Percentiles rank a stretch among this genome's conserved stretches.
phyloP scores from a whole-genome alignment of 2,888 invertebrate species.

The Thyatira batis region DNA sequence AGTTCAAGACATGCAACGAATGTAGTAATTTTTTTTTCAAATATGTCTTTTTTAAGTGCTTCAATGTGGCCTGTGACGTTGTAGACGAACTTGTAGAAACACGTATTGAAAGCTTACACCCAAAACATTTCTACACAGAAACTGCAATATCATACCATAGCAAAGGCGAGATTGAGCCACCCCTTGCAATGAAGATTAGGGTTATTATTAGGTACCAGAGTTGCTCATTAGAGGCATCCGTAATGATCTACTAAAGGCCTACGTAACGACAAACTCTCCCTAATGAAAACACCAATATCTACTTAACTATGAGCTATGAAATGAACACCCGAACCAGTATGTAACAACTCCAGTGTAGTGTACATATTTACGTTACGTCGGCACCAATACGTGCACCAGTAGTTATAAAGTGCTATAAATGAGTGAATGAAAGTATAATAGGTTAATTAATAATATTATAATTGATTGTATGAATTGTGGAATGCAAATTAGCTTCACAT shows the following conservation, averaged over 20 bases:
- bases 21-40: no score
- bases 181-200: constrained; percentile 24
- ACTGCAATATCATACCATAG: not conserved
- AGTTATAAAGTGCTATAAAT: not conserved
- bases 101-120: not conserved
- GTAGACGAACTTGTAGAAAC: no score
- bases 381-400: not conserved
- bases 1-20: no score
- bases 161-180: not conserved
- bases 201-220: constrained; percentile 45
- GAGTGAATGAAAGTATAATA: constrained; percentile 37
- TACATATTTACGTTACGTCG: constrained; percentile 16
- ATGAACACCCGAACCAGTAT: constrained; percentile 28
- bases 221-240: constrained; percentile 50
- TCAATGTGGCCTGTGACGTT: no score
- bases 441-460: constrained; percentile 58
- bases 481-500: constrained; percentile 60
- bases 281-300: constrained; percentile 45
- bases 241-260: constrained; percentile 49
- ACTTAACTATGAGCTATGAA: constrained; percentile 31
- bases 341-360: constrained; percentile 21
- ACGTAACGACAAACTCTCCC: constrained; percentile 40
- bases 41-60: no score
- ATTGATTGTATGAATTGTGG: constrained; percentile 40
- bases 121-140: not conserved